Evolutionary conservation across 2,888 invertebrate genomes (phyloP).

Genomic region (Brachyptera risi): DNA sequence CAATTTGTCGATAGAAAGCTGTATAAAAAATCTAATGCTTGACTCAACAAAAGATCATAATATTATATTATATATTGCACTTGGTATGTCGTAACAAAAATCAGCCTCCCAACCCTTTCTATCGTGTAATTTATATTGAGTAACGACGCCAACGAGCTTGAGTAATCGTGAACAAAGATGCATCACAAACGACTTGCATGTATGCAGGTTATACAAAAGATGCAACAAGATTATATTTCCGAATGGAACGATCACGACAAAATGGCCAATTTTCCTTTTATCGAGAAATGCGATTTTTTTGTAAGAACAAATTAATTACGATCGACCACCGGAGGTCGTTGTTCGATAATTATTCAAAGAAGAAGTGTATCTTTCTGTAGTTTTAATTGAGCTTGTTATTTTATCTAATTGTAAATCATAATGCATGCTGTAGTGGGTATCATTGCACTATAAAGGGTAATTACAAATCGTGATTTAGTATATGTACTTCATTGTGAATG

Average conservation of each 20-base stretch:
- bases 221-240: background rate
- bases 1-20: no score
- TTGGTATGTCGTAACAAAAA: no score
- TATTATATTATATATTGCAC: no score
- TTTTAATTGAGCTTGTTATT: background rate
- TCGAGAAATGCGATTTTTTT: background rate
- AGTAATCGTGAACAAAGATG: background rate
- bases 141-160: no score
- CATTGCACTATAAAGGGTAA: background rate
- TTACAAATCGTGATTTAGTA: conserved; percentile 2
- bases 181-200: background rate
- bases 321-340: background rate
- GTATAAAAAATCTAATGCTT: no score
- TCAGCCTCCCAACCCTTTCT: no score
- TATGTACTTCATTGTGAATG: background rate
- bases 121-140: no score
- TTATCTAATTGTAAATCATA: conserved; percentile 7
- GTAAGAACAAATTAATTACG: background rate
- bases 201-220: no score
- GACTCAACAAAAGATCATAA: no score
- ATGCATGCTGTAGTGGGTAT: background rate
- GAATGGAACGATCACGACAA: conserved; percentile 8
- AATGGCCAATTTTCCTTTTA: conserved; percentile 2
- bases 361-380: background rate
- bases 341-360: conserved; percentile 10